Evolutionary conservation across 2,888 invertebrate species (phyloP), one percentile per base, ranked within the genome.

Genomic region (Branchellion lobata): DNA sequence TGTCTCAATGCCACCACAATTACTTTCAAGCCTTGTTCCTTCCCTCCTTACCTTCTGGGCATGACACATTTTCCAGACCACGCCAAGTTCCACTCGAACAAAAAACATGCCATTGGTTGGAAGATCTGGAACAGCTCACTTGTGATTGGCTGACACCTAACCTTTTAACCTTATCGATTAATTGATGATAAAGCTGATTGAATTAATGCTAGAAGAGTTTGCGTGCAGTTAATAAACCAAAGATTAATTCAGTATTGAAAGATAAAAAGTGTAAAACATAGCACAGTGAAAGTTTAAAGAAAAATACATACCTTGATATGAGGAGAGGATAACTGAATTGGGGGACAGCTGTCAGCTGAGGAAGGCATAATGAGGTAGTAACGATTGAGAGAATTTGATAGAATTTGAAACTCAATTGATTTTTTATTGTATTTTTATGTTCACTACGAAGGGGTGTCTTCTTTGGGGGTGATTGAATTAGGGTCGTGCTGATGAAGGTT

Each of bases 61-160:
- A 57, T 24, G 61, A 57, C 61, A 57, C 61, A n/a, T 57, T 57
- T 24, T 57, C n/a, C 3, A 57, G 24, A 24, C 61, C 61, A 24
- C 61, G 61, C 61, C 61, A 57, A 57, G 21, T n/a, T 24, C 61
- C 61, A 57, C 24, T n/a, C 8, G n/a, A 57, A n/a, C 61, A 57
- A n/a, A 57, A 18, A n/a, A 57, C 61, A 57, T n/a, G 61, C 61
- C 61, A 57, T 57, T 57, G 61, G 61, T n/a, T 57, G 61, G 61
- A 57, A 5, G 61, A 18, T 57, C 61, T 57, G 61, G 61, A 24
- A 24, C 61, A 57, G 21, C 61, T 57, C 24, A 57, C 24, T 57
- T 57, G 14, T n/a, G 61, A 57, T 57, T 57, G 61, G 61, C 61
- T 57, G 5, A n/a, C 5, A 24, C 61, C 61, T 5, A 57, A n/a